Percentiles rank a stretch among this genome's conserved stretches.
These are phyloP conservation scores for Odobenus rosmarus DNA, from an alignment of 2,113 vertebrate genomes.

Conservation along the genomic window DNA sequence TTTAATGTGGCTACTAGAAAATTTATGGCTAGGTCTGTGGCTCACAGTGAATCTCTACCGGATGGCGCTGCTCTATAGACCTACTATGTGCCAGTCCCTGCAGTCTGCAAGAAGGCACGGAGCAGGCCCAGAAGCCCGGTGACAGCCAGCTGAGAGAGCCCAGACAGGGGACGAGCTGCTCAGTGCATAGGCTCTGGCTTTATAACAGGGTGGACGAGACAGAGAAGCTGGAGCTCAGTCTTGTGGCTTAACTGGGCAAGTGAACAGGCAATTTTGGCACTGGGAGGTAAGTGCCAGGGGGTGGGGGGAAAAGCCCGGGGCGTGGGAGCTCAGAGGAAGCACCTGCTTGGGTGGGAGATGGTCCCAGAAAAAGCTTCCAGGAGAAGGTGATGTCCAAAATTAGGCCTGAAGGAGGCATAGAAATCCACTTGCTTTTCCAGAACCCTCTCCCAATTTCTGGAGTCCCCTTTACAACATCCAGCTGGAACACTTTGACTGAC, in stretches of 20 bases:
- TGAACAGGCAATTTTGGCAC: background rate
- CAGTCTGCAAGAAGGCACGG: background rate
- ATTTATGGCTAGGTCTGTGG: too few species aligned
- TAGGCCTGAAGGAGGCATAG: background rate
- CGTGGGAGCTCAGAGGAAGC: accelerated
- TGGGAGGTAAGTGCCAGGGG: accelerated
- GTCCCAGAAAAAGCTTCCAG: background rate
- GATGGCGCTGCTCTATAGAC: accelerated
- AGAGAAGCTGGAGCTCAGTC: background rate
- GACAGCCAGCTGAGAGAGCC: background rate
- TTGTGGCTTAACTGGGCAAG: background rate
- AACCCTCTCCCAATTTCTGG: background rate
- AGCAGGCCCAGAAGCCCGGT: background rate
- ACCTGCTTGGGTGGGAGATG: background rate
- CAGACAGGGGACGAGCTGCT: accelerated
- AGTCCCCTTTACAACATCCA: background rate
- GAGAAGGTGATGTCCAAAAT: background rate
- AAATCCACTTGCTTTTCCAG: background rate
- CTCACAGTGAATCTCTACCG: background rate
- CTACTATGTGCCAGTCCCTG: background rate
- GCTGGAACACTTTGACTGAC: background rate
- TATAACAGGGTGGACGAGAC: accelerated
- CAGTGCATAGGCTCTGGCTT: background rate
- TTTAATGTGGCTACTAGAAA: background rate
- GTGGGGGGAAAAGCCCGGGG: accelerated